A percentile compares a stretch with the other conserved stretches of the same genome.
Conservation (phyloP, 2,113 vertebrate genomes). For the Capreolus pygargus region DNA sequence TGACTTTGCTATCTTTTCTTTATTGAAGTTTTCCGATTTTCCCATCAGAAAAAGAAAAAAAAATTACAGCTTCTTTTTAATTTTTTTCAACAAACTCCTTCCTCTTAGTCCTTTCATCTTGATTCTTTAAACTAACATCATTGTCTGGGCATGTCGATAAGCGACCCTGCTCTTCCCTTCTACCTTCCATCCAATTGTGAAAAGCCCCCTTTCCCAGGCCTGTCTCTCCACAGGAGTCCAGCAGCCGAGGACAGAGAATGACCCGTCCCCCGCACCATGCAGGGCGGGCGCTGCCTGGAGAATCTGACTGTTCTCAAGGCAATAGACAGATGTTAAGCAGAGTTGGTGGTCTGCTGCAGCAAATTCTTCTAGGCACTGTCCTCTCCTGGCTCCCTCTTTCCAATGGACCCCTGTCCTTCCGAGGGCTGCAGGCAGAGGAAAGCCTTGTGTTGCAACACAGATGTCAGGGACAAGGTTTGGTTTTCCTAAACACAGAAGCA, state of each 20-base stretch:
- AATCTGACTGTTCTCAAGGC: background rate
- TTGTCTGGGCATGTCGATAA: background rate
- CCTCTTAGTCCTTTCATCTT: background rate
- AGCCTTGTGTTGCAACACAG: background rate
- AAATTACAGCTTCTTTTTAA: background rate
- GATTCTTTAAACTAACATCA: background rate
- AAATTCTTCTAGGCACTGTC: background rate
- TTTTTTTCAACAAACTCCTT: background rate
- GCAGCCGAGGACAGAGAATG: background rate
- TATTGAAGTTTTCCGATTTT: background rate
- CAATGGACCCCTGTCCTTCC: background rate
- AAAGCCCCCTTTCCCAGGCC: background rate
- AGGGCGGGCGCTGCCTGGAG: background rate
- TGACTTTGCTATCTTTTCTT: background rate
- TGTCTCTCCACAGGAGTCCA: background rate
- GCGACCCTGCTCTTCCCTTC: background rate
- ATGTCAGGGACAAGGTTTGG: background rate
- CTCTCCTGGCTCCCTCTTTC: background rate
- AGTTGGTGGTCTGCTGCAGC: background rate
- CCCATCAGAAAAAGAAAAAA: background rate
- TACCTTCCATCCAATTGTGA: background rate
- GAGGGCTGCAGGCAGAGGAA: rapidly evolving
- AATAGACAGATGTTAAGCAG: background rate
- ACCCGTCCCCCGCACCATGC: rapidly evolving
- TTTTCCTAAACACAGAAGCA: background rate